Evolutionary conservation across 2,888 invertebrate species (phyloP), one percentile per base, ranked within the genome.

Genomic region (Sericinus montela): DNA sequence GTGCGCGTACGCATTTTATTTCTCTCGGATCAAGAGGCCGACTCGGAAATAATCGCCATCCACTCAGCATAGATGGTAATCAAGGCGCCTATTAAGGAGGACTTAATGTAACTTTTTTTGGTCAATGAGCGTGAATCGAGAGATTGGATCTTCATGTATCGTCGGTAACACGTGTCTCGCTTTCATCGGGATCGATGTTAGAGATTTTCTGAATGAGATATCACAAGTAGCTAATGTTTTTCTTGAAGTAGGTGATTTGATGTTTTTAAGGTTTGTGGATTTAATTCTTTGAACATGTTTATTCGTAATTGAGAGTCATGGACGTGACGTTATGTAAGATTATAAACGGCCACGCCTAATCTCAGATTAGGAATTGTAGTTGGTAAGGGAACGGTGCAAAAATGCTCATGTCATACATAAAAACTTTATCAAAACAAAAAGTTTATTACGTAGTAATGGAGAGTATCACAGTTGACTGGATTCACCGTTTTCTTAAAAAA

Each of bases 31-130:
- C 80, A 74, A 79, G 72, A 75, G 68, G 72, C 79, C 81, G 82
- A 76, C 83, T 78, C 80, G 72, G 72, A 80, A 87, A 86, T 87
- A 83, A 86, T 86, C 87, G 81, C 80, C 80, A 79, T 74, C 79
- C 85, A 86, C 87, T 86, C 85, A 82, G 72, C 80, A 77, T 80
- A 85, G 86, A 87, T 86, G 78, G 82, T 87, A 85, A 88, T 88
- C 87, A 84, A 79, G 70, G 74, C 65, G 72, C 73, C 85, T 85
- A 86, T 87, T 86, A 87, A 81, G 75, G 77, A 65, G 67, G 70
- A 79, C 79, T 81, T 86, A 84, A 84, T 82, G 85, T 81, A 58
- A 75, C 72, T 72, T 80, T 81, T 80, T 84, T 83, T 78, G 68
- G 66, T 45, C 63, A 66, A 60, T 65, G 68, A 67, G 60, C 59